Conservation (phyloP, 2,888 invertebrate genomes). For the Lasioglossum oenotherae region DNA sequence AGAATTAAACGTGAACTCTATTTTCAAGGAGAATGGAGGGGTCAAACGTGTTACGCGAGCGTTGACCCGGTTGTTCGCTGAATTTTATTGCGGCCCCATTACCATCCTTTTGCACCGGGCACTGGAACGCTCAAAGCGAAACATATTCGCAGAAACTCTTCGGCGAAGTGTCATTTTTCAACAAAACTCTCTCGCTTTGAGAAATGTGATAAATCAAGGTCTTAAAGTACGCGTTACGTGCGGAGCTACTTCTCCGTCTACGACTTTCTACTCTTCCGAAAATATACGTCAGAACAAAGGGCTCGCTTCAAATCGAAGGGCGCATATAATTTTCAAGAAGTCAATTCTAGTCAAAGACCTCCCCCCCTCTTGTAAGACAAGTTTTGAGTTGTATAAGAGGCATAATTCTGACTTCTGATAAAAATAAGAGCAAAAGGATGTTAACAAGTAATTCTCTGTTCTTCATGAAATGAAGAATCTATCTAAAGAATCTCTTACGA, state of each 20-base stretch:
- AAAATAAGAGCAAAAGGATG: background rate
- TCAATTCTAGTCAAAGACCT: too few species aligned
- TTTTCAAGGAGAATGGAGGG: background rate
- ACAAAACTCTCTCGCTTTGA: slow-evolving; percentile 22
- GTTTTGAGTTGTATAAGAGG: too few species aligned
- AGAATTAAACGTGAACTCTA: slow-evolving; percentile 13
- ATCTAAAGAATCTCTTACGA: too few species aligned
- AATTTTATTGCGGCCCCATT: slow-evolving; percentile 40
- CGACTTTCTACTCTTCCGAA: background rate
- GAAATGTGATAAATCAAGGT: slow-evolving; percentile 17
- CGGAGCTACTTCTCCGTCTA: background rate
- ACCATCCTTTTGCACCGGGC: background rate
- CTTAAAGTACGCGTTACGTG: background rate
- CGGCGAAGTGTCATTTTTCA: slow-evolving; percentile 27
- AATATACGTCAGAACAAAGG: background rate
- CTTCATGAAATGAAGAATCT: too few species aligned
- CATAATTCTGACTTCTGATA: too few species aligned
- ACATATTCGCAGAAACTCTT: slow-evolving; percentile 11
- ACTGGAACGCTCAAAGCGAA: slow-evolving; percentile 7
- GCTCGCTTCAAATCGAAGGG: background rate
- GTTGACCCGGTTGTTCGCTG: slow-evolving; percentile 8
- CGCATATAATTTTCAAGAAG: too few species aligned
- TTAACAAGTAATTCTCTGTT: background rate
- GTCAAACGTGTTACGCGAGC: background rate
- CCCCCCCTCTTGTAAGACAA: too few species aligned